Conservation (phyloP, 1,140 invertebrate species). For the Panagrolaimus sp. region DNA sequence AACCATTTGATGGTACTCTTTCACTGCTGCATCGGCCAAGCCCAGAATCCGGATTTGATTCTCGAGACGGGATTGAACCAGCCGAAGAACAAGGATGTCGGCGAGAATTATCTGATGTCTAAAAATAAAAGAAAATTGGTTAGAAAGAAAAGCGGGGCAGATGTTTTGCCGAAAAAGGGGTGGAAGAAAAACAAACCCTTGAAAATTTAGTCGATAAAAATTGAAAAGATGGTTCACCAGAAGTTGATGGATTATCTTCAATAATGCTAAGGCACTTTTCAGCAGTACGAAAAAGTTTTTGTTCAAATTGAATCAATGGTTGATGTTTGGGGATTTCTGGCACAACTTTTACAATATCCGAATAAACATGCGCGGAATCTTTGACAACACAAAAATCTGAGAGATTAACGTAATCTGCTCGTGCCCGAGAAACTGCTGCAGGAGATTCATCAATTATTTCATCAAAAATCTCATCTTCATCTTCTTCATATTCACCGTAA, state of each 20-base stretch:
- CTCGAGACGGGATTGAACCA: neutral
- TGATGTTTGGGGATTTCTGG: constrained; percentile 31
- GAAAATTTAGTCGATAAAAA: neutral
- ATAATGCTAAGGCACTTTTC: constrained; percentile 49
- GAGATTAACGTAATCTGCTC: constrained; percentile 47
- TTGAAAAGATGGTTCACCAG: neutral
- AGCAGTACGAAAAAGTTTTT: constrained; percentile 36
- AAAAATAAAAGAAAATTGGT: constrained; percentile 12
- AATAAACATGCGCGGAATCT: constrained; percentile 33
- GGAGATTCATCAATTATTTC: constrained; percentile 33
- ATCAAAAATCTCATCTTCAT: constrained; percentile 48
- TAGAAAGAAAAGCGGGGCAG: constrained; percentile 4
- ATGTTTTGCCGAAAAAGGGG: constrained; percentile 17
- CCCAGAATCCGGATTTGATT: constrained; percentile 23
- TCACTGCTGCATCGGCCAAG: constrained; percentile 24
- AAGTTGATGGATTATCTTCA: constrained; percentile 30
- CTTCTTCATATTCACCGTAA: constrained; percentile 38
- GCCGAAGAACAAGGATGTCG: neutral
- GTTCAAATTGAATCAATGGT: constrained; percentile 45
- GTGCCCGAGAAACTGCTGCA: neutral
- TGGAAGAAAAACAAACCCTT: constrained; percentile 26
- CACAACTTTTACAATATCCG: constrained; percentile 20
- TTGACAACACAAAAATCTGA: constrained; percentile 40
- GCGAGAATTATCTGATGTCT: constrained; percentile 12
- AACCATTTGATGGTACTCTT: neutral